Evolutionary conservation across 2,888 invertebrate genomes (phyloP), one percentile per base, ranked within the genome.

Genomic region (Caenorhabditis sp.): DNA sequence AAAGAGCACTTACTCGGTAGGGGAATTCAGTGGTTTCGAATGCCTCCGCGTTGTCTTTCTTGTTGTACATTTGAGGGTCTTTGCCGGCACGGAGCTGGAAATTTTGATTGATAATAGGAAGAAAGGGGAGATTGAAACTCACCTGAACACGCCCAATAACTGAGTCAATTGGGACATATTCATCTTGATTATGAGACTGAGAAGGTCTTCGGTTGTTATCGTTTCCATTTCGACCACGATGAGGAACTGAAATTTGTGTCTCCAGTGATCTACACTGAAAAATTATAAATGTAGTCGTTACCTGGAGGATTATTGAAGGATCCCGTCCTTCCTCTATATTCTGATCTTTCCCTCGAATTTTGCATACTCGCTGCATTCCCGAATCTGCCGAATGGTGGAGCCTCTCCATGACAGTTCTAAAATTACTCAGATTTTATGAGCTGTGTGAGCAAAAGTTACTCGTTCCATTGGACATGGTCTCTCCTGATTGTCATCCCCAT

Each of bases 11-110:
- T 10, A 85, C 87, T 49, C 82, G 84, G 38, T 85, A 87, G 2
- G 87, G 87, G n/a, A 84, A 84, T 19, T 79, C 81, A 1, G 87
- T 87, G 0, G 87, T 87, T 44, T 66, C 80, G 58, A 87, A 85
- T 7, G 82, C 83, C 54, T 80, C 74, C 4, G 81, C 51, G 5
- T 85, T 82, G 41, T 87, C 87, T 59, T 85, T 87, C 28, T 85
- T 84, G 44, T 54, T 76, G n/a, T 77, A 84, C 10, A 58, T n/a
- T 44, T 74, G 66, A 1, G 75, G 26, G 28, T 70, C 76, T 44
- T 80, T 47, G 19, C 72, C 47, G 5, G 51, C 63, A 3, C 74
- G 68, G 1, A 82, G 49, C 69, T 75, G 35, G 26, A 68, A 66
- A 47, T 26, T 3, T 47, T 16, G 2, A 28, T 19, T 19, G 16